Conservation (phyloP, 1,140 invertebrate species). For the Maniola jurtina region DNA sequence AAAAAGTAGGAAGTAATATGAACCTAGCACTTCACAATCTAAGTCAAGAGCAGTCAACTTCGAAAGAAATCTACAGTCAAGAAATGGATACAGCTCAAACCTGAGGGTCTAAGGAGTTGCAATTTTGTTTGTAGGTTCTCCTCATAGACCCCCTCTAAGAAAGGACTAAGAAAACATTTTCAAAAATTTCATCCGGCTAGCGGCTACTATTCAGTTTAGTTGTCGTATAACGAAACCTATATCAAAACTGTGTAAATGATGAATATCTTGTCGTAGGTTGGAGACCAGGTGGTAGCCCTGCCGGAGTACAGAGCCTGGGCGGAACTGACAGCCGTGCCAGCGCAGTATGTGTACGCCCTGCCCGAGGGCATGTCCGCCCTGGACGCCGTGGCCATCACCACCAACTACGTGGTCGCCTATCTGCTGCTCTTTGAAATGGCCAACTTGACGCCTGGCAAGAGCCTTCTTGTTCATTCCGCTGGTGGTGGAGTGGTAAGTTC, state of each 20-base stretch:
- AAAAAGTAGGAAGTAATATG: too few relatives aligned
- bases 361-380: conserved; percentile 87
- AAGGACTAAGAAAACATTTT: too few relatives aligned
- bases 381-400: conserved; percentile 90
- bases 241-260: background rate
- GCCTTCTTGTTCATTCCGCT: conserved; percentile 90
- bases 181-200: too few relatives aligned
- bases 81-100: too few relatives aligned
- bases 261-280: conserved; percentile 79
- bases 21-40: too few relatives aligned
- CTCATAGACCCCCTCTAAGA: too few relatives aligned
- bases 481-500: conserved; percentile 93
- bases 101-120: too few relatives aligned
- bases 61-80: too few relatives aligned
- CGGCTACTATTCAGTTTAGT: too few relatives aligned
- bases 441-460: conserved; percentile 87
- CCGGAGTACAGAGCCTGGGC: conserved; percentile 92
- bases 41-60: too few relatives aligned
- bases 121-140: too few relatives aligned
- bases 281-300: conserved; percentile 91
- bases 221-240: background rate
- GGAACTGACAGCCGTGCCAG: conserved; percentile 88
- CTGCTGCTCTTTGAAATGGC: conserved; percentile 92
- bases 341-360: conserved; percentile 88
- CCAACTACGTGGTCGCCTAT: conserved; percentile 93